These are phyloP conservation scores for Drosophila ogumai DNA, from an alignment of 1,140 invertebrate species.

Conservation along the genomic window DNA sequence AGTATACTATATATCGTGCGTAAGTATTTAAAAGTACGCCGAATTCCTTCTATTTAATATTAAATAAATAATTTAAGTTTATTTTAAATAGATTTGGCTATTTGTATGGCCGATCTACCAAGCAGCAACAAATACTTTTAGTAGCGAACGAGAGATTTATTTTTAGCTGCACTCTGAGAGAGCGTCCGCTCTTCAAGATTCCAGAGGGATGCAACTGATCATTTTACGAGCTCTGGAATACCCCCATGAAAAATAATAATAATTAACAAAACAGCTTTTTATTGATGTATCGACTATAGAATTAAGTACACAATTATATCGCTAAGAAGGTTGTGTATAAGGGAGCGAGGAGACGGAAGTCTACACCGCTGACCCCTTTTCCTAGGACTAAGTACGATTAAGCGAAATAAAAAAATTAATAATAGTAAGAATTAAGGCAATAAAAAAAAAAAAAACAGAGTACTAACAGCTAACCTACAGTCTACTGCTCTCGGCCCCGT, in stretches of 20 bases:
- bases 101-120: too few relatives aligned
- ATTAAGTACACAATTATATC: slow-evolving; percentile 36
- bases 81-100: neutral
- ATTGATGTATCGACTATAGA: slow-evolving; percentile 36
- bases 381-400: slow-evolving; percentile 51
- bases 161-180: neutral
- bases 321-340: slow-evolving; percentile 20
- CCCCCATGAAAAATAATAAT: neutral
- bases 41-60: neutral
- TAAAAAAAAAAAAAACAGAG: slow-evolving; percentile 52
- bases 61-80: neutral
- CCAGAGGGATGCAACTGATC: neutral
- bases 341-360: neutral
- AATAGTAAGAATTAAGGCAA: slow-evolving; percentile 35
- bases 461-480: slow-evolving; percentile 56
- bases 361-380: neutral
- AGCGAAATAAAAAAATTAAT: slow-evolving; percentile 57
- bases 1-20: too few relatives aligned
- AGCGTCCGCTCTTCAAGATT: neutral
- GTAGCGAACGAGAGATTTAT: neutral
- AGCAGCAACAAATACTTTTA: too few relatives aligned
- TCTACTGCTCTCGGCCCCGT: slow-evolving; percentile 81
- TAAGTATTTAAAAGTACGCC: neutral
- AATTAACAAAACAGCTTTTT: slow-evolving; percentile 66
- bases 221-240: too few relatives aligned